phyloP scores from a whole-genome alignment of 92 coral and sea anemone genomes.

The Anthopleura xanthogrammica region DNA sequence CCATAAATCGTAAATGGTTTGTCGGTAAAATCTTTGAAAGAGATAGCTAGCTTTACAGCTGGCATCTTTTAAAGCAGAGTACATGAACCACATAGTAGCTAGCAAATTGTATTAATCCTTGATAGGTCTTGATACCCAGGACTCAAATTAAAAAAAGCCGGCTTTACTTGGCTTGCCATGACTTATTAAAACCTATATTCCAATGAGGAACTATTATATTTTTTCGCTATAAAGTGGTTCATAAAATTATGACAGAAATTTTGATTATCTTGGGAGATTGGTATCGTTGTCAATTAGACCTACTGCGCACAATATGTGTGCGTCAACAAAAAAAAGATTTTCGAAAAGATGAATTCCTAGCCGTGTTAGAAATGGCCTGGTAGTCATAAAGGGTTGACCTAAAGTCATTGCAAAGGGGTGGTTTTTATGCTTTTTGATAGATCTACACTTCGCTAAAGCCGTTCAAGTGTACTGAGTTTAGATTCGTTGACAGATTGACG shows the following conservation, averaged over 20 bases:
- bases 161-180: background rate
- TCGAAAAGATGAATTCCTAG: background rate
- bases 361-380: background rate
- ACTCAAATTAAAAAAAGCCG: background rate
- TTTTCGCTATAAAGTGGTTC: background rate
- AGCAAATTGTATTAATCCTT: background rate
- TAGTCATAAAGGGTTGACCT: background rate
- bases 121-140: background rate
- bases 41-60: background rate
- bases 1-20: constrained; percentile 2
- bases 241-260: background rate
- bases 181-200: background rate
- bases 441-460: constrained; percentile 10
- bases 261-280: background rate
- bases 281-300: background rate
- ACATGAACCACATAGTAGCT: background rate
- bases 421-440: background rate
- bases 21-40: constrained; percentile 1
- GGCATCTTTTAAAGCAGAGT: background rate
- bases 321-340: background rate
- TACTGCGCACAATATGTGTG: background rate
- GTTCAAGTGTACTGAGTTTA: constrained; percentile 23
- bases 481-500: constrained; percentile 42
- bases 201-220: background rate
- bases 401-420: background rate